Conservation (phyloP, 2,888 invertebrate genomes). For the Tillus elongatus region DNA sequence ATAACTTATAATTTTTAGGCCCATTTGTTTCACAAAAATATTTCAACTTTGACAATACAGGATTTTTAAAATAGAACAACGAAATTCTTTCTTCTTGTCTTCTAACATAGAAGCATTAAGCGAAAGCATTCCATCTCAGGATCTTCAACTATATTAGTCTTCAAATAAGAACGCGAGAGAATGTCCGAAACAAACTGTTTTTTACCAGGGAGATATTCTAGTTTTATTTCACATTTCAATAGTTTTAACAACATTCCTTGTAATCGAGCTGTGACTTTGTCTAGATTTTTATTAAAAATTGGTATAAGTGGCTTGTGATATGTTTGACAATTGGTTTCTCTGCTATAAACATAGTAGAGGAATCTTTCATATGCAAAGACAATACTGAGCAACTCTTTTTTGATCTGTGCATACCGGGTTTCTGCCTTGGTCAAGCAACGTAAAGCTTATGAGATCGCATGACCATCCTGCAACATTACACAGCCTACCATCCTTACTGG, state of each 20-base stretch:
- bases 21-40: too few species aligned
- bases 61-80: too few species aligned
- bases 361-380: too few species aligned
- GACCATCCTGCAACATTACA: conserved; percentile 19
- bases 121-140: conserved; percentile 11
- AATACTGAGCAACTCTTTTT: conserved; percentile 31
- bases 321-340: too few species aligned
- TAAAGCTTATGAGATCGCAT: conserved; percentile 19
- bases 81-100: too few species aligned
- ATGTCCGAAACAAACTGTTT: conserved; percentile 19
- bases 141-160: conserved; percentile 13
- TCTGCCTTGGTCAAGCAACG: conserved; percentile 16
- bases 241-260: conserved; percentile 21
- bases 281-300: conserved; percentile 21
- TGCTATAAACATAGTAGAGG: conserved; percentile 30
- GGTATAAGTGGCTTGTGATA: conserved; percentile 28
- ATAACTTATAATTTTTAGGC: too few species aligned
- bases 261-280: conserved; percentile 15
- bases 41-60: too few species aligned
- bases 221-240: conserved; percentile 18
- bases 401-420: conserved; percentile 29
- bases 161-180: conserved; percentile 15
- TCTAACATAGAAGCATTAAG: too few species aligned
- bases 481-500: conserved; percentile 17
- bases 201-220: conserved; percentile 22